A percentile compares a stretch with the other conserved stretches of the same genome.
Conservation (phyloP, 2,797 vertebrate species). For the Rhincodon typus region DNA sequence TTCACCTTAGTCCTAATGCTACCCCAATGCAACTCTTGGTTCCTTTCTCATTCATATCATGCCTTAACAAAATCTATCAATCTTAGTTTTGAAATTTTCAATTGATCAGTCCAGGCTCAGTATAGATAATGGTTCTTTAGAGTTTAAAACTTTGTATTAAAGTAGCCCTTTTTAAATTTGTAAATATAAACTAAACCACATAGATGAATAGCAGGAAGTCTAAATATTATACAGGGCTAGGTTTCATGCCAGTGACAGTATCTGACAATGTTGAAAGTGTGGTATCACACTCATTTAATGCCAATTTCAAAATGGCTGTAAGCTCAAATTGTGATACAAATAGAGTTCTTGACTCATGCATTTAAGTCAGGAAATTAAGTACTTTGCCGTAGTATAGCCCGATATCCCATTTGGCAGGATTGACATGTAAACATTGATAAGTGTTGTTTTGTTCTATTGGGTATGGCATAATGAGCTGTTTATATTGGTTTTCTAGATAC, state of each 20-base stretch:
- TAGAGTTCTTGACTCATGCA: background rate
- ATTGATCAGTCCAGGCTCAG: background rate
- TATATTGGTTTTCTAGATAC: background rate
- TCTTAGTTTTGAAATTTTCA: no score
- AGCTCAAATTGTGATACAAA: background rate
- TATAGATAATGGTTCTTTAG: background rate
- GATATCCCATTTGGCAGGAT: background rate
- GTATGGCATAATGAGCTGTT: background rate
- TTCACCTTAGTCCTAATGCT: no score
- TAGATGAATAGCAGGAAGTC: background rate
- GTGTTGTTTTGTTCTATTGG: background rate
- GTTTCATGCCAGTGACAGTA: background rate
- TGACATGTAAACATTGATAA: background rate
- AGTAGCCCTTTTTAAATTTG: background rate
- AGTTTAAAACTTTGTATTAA: background rate
- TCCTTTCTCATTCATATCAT: background rate
- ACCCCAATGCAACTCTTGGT: background rate
- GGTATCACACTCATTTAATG: background rate
- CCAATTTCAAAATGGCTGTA: background rate
- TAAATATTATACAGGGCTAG: background rate
- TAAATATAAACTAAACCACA: background rate
- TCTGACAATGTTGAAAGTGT: background rate
- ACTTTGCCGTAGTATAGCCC: no score
- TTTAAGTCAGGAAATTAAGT: no score
- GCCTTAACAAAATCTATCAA: no score